Percentiles rank a stretch among this genome's conserved stretches.
These are phyloP conservation scores for Grus americana DNA, from an alignment of 2,113 vertebrate species.

Conservation along the genomic window DNA sequence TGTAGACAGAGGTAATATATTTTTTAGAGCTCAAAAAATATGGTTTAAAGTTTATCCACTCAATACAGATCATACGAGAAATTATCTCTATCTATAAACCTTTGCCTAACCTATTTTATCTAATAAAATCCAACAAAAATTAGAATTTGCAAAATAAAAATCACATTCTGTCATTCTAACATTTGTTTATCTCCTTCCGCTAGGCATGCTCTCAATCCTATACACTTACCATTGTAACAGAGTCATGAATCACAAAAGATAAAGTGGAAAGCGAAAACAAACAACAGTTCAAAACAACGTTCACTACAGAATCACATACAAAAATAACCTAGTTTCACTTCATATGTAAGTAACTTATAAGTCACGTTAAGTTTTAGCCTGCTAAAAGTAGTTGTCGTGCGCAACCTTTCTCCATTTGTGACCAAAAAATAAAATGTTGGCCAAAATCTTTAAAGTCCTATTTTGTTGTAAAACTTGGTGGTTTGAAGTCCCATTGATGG, in stretches of 20 bases:
- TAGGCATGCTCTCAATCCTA: background rate
- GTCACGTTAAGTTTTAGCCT: background rate
- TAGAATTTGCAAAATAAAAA: background rate
- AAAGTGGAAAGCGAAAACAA: background rate
- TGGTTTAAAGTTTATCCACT: background rate
- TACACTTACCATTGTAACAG: background rate
- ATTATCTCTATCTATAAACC: background rate
- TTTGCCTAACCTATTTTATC: background rate
- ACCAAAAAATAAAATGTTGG: background rate
- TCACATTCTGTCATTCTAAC: background rate
- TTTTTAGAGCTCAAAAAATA: background rate
- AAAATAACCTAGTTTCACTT: background rate
- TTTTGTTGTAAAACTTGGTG: background rate
- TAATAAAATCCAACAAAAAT: background rate
- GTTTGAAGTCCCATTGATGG: background rate
- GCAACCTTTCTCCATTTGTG: background rate
- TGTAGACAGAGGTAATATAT: fast-evolving
- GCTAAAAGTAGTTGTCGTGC: background rate
- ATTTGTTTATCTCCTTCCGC: background rate
- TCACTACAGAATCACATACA: background rate
- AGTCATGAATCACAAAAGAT: background rate
- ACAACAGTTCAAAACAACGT: background rate
- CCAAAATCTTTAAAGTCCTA: background rate
- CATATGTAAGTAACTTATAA: background rate
- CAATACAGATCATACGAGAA: background rate